Percentiles rank a stretch among this genome's conserved stretches.
Conservation (phyloP, 2,888 invertebrate genomes). For the Leistus spinibarbis region DNA sequence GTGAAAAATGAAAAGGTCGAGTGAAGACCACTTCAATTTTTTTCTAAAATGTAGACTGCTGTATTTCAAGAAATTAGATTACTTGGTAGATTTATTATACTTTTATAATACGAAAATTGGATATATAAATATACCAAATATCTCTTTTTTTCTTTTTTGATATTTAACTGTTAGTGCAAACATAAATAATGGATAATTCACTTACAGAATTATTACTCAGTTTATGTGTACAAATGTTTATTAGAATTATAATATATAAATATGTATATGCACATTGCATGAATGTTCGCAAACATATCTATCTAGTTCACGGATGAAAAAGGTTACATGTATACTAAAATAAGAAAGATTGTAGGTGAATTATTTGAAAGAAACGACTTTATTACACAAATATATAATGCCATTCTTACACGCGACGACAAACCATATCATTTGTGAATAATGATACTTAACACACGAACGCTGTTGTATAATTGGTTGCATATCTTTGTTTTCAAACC, state of each 20-base stretch:
- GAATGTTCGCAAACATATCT: not conserved
- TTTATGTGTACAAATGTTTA: not conserved
- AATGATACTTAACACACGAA: not conserved
- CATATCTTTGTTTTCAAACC: slow-evolving; percentile 3
- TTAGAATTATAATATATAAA: not conserved
- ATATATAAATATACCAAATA: too few relatives aligned
- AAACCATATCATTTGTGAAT: not conserved
- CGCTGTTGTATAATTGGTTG: slow-evolving; percentile 10
- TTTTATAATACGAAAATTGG: too few relatives aligned
- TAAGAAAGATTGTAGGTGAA: slow-evolving; percentile 3
- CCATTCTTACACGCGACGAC: slow-evolving; percentile 20
- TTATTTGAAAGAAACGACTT: slow-evolving; percentile 26
- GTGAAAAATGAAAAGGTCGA: too few relatives aligned
- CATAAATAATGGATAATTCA: not conserved
- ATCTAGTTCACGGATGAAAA: not conserved
- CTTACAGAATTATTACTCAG: not conserved
- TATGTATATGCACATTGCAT: not conserved
- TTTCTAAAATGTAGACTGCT: too few relatives aligned
- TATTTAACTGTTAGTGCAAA: too few relatives aligned
- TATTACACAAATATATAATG: slow-evolving; percentile 16
- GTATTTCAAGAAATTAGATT: too few relatives aligned
- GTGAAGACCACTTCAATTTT: too few relatives aligned
- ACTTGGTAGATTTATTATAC: too few relatives aligned
- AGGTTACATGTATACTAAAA: not conserved
- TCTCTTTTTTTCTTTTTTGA: too few relatives aligned